These are phyloP conservation scores for Tenthredo scrophulariae DNA, from an alignment of 2,888 invertebrate species.

Conservation along the genomic window DNA sequence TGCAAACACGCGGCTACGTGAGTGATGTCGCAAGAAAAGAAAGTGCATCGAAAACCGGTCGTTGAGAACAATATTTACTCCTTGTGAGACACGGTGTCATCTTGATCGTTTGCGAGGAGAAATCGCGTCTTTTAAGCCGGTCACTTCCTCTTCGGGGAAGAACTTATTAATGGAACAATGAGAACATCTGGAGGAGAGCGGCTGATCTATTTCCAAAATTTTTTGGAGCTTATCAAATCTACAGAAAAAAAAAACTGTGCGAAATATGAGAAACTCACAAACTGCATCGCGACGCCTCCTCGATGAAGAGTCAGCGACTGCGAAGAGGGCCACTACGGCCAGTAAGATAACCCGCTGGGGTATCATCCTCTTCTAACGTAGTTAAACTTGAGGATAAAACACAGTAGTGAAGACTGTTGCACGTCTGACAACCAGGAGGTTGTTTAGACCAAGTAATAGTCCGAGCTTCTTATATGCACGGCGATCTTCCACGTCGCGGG, in stretches of 20 bases:
- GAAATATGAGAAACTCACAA: constrained; percentile 51
- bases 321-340: constrained; percentile 57
- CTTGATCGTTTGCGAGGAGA: neutral
- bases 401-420: constrained; percentile 26
- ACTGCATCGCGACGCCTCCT: constrained; percentile 42
- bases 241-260: neutral
- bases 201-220: neutral
- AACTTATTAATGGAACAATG: neutral
- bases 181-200: neutral
- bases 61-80: neutral
- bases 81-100: constrained; percentile 9
- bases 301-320: constrained; percentile 49
- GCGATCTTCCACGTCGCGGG: constrained; percentile 32
- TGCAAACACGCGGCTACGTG: neutral
- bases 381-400: neutral
- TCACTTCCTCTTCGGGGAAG: neutral
- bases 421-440: constrained; percentile 51
- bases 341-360: constrained; percentile 57
- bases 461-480: constrained; percentile 46
- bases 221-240: neutral
- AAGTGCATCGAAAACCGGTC: constrained; percentile 43
- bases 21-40: constrained; percentile 36
- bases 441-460: constrained; percentile 25
- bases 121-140: neutral
- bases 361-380: constrained; percentile 52